Base-by-base conservation (phyloP, 2,797 vertebrate species). In the Chrosomus eos region DNA sequence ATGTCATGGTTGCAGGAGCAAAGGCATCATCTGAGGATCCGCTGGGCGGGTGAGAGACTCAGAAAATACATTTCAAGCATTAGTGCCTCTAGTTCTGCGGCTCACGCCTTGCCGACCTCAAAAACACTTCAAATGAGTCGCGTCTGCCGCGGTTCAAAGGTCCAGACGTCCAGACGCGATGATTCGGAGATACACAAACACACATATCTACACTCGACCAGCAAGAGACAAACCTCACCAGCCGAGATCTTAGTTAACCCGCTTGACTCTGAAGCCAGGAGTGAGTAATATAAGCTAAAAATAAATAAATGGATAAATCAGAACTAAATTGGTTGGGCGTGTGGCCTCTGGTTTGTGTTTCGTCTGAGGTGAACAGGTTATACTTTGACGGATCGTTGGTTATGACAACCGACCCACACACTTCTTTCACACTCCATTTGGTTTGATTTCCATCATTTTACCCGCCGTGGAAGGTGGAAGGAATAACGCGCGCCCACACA, bases 11-110 rank as follows among this genome's bases (percentile, higher is more conserved):
- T 55, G 71, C 77, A 62, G 45, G 83, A 87, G 81, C 78, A 83
- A 84, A 81, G 74, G 84, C 80, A 85, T 88, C 76, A 88, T 73
- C 83, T 73, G 73, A 68, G 55, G 43, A 16, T 33, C n/a, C 68
- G 80, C 14, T 14, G 28, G 67, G 14, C 8, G 60, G 55, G 40
- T 19, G 10, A 68, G 40, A 77, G 28, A 7, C 31, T 85, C 43
- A 71, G 60, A 81, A 89, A 88, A 87, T 48, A 66, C 85, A 89
- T 89, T 89, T 89, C 89, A 89, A 82, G 89, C 83, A 85, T 88
- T 81, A 87, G 84, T 83, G 83, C 45, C 78, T 70, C 55, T 66
- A 28, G 28, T 73, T 85, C 43, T 11, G 51, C 36, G 10, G 64
- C 83, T 84, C 85, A 77, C 68, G n/a, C 75, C 53, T 71, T 71